Evolutionary conservation across 2,888 invertebrate species (phyloP).

Genomic region (Syritta pipiens): DNA sequence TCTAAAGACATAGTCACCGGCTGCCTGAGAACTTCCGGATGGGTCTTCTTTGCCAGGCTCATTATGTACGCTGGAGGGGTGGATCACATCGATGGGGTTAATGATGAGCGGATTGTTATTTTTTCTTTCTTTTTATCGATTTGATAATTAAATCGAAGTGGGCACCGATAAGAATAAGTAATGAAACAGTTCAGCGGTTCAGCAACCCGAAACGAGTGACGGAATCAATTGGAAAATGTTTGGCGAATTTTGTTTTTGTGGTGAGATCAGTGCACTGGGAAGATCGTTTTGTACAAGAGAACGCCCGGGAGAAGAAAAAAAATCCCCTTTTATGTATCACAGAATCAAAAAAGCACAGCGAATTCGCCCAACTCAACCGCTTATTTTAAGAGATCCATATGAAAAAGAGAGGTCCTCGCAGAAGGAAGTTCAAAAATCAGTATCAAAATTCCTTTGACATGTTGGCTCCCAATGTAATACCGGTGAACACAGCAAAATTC

Average conservation of each 20-base stretch:
- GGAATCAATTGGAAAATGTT: background rate
- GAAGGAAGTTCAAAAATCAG: no score
- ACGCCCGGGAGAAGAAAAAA: no score
- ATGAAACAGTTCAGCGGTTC: conserved; percentile 43
- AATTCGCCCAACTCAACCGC: no score
- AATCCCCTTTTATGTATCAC: no score
- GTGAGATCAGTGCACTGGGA: background rate
- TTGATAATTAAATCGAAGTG: conserved; percentile 59
- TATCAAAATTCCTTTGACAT: no score
- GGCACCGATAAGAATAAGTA: conserved; percentile 43
- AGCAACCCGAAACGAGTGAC: conserved; percentile 34
- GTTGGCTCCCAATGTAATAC: no score
- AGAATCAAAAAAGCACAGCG: no score
- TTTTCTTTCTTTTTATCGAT: conserved; percentile 33
- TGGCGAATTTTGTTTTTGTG: background rate
- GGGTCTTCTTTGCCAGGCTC: conserved; percentile 46
- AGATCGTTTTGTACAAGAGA: no score
- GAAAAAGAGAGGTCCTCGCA: no score
- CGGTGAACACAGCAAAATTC: no score
- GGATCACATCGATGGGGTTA: conserved; percentile 44
- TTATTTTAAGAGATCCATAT: no score
- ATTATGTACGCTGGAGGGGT: conserved; percentile 54
- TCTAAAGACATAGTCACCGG: conserved; percentile 47
- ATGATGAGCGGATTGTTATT: conserved; percentile 38
- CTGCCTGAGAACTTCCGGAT: conserved; percentile 65